phyloP scores from a whole-genome alignment of 2,113 vertebrate species.

The Okapia johnstoni region DNA sequence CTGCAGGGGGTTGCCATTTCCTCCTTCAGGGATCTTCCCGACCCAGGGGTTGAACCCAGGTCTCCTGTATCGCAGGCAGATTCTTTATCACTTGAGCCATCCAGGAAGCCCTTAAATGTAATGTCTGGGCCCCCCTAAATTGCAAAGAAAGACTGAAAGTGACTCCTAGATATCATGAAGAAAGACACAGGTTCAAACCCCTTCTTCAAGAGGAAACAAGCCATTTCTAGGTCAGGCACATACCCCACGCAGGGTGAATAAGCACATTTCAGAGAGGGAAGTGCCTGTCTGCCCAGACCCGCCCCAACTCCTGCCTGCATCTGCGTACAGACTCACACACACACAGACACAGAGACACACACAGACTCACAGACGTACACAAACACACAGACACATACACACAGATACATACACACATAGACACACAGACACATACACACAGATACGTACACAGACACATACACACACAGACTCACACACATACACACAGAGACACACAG shows the following conservation, averaged over 20 bases:
- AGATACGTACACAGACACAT: too few relatives aligned
- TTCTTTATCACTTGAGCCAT: background rate
- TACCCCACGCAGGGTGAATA: background rate
- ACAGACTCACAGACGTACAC: fast-evolving
- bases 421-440: too few relatives aligned
- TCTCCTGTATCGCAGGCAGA: background rate
- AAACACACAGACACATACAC: fast-evolving
- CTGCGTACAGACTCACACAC: fast-evolving
- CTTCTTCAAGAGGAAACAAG: background rate
- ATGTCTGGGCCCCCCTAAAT: background rate
- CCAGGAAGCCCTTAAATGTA: background rate
- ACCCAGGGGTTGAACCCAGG: background rate
- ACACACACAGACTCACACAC: background rate
- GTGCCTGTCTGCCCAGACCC: background rate
- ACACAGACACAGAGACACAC: fast-evolving
- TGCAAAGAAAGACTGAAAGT: background rate
- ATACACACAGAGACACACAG: fast-evolving
- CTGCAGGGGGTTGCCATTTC: background rate
- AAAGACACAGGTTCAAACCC: background rate
- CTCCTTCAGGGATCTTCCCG: background rate
- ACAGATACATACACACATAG: fast-evolving
- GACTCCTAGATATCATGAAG: background rate
- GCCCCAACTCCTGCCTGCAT: fast-evolving
- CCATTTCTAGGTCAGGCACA: background rate
- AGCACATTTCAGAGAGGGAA: background rate